Conservation (phyloP, 2,888 invertebrate genomes). For the Drepanosiphum platanoidis region DNA sequence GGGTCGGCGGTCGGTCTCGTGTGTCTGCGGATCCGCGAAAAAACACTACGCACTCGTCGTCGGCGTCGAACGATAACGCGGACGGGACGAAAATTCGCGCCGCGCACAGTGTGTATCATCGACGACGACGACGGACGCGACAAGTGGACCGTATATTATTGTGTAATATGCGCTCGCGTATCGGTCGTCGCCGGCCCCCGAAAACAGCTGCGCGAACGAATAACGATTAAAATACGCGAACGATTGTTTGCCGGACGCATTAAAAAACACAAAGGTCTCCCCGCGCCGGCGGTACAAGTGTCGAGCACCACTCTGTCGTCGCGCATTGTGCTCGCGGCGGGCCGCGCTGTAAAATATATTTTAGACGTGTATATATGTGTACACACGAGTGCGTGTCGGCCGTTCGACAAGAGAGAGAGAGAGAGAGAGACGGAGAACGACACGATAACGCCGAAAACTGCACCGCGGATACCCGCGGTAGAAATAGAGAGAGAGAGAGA, state of each 20-base stretch:
- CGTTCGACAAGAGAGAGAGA: neutral
- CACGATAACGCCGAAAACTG: neutral
- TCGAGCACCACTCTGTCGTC: slow-evolving; percentile 49
- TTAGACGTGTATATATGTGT: neutral
- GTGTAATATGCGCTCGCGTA: neutral
- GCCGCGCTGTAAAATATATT: slow-evolving; percentile 19
- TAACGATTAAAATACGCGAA: slow-evolving; percentile 54
- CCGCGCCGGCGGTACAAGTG: slow-evolving; percentile 42
- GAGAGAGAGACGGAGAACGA: neutral
- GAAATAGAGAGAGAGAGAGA: neutral
- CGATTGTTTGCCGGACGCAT: slow-evolving; percentile 60
- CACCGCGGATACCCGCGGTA: neutral
- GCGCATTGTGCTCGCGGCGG: slow-evolving; percentile 16
- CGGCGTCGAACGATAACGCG: neutral
- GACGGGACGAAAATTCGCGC: too few species aligned
- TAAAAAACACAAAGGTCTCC: slow-evolving; percentile 59
- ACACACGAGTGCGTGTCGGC: neutral
- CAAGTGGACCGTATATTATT: slow-evolving; percentile 14
- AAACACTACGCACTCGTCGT: neutral
- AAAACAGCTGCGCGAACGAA: slow-evolving; percentile 53
- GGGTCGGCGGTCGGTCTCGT: neutral
- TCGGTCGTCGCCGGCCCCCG: neutral
- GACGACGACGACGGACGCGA: neutral
- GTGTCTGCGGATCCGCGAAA: neutral
- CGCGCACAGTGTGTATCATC: neutral